These are phyloP conservation scores for Okapia johnstoni DNA, from an alignment of 2,113 vertebrate species.

Conservation along the genomic window DNA sequence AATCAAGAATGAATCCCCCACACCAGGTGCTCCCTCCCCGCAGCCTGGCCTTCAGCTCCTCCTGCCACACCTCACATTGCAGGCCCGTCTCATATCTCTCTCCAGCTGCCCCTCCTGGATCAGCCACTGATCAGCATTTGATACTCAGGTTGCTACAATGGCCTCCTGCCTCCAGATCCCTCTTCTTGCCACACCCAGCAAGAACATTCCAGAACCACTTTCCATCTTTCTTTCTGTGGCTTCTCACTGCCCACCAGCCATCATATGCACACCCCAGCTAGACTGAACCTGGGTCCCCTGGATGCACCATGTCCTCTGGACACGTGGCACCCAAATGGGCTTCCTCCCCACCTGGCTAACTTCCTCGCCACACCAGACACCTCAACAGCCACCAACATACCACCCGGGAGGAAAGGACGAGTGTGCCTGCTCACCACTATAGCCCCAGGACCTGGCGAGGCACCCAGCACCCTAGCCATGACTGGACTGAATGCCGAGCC, in stretches of 20 bases:
- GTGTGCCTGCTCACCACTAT: neutral
- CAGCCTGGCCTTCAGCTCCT: neutral
- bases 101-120: neutral
- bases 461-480: too few relatives aligned
- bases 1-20: neutral
- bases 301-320: rapidly evolving
- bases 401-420: too few relatives aligned
- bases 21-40: rapidly evolving
- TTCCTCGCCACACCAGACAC: neutral
- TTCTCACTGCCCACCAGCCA: neutral
- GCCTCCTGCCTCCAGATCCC: neutral
- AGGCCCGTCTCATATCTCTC: neutral
- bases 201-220: neutral
- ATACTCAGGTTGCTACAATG: neutral
- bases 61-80: neutral
- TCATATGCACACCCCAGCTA: neutral
- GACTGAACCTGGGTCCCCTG: neutral
- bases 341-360: neutral
- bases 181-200: neutral
- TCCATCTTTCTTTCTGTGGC: neutral
- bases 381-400: neutral
- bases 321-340: neutral
- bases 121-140: neutral
- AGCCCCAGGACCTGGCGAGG: too few relatives aligned
- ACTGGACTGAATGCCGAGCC: neutral